Base-by-base conservation (phyloP, 1,140 invertebrate species). In the Arion vulgaris region DNA sequence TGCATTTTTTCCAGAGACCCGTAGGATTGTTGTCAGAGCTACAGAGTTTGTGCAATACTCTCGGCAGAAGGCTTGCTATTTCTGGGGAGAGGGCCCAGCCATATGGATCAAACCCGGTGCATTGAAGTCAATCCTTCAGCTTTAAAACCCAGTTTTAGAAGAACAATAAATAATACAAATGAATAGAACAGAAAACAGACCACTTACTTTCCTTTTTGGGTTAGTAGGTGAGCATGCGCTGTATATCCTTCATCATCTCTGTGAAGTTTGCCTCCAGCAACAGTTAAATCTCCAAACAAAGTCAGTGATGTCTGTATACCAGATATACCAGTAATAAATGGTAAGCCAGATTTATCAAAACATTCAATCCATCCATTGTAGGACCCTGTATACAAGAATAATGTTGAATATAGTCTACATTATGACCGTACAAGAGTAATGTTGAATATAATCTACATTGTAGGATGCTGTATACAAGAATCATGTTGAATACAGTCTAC, bases 301-400 rank as follows among this genome's bases (percentile, higher is more conserved):
- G 62, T 19, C 19, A 80, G 62, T 41, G 71, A 28, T 5, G 17
- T 80, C 32, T 80, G 78, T 32, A 80, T 80, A 32, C 78, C 45
- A 41, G 78, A 80, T 5, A 80, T 80, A 13, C 78, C 66, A 34
- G n/a, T 71, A 28, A 80, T 38, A 80, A 80, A 80, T 0, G 78
- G 78, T 51, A 80, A 51, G 11, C 78, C 78, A 28, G 78, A 80
- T 19, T 49, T 45, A 2, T 80, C 62, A 80, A 80, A 80, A 28
- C 45, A 19, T 45, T 80, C 78, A 32, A 80, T 39, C 78, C 78
- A 80, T 45, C 78, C 78, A 51, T 80, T 80, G 39, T 80, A 80
- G 49, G 78, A 69, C 0, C 78, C 78, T 80, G 68, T 11, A 62
- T 23, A 41, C 19, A 45, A 45, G 15, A 45, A 45, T 5, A n/a